A percentile compares a stretch with the other conserved stretches of the same genome.
Conservation (phyloP, 2,888 invertebrate genomes). For the Chymomyza amoena region DNA sequence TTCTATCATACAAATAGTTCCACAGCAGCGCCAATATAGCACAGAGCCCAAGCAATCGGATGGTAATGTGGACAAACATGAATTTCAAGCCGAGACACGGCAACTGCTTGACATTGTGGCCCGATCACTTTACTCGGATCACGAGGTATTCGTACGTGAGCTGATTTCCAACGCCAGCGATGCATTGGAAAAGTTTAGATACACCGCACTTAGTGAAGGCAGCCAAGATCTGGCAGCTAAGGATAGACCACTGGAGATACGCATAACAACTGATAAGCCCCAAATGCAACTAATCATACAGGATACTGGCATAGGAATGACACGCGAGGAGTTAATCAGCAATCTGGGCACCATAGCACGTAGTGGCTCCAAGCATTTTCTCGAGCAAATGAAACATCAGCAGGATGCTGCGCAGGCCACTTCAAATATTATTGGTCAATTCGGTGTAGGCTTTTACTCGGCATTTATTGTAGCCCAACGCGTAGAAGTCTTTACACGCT, state of each 20-base stretch:
- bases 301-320: conserved; percentile 98
- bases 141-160: conserved; percentile 97
- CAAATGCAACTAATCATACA: conserved; percentile 91
- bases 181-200: conserved; percentile 96
- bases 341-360: conserved; percentile 97
- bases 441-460: conserved; percentile 99
- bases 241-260: conserved; percentile 90
- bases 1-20: conserved; percentile 7
- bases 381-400: conserved; percentile 89
- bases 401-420: conserved; percentile 82
- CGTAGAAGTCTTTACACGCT: conserved; percentile 93
- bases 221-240: conserved; percentile 80
- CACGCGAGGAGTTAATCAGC: conserved; percentile 91
- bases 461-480: conserved; percentile 98
- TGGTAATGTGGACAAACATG: conserved; percentile 83
- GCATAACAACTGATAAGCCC: conserved; percentile 92
- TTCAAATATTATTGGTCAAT: conserved; percentile 95
- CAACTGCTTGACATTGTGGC: conserved; percentile 98
- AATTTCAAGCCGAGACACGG: conserved; percentile 97
- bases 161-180: conserved; percentile 98
- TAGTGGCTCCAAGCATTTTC: conserved; percentile 96
- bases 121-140: conserved; percentile 97
- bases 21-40: conserved; percentile 28
- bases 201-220: conserved; percentile 82
- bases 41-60: conserved; percentile 34